phyloP scores from a whole-genome alignment of 2,888 invertebrate genomes.

The Cheilosia variabilis region DNA sequence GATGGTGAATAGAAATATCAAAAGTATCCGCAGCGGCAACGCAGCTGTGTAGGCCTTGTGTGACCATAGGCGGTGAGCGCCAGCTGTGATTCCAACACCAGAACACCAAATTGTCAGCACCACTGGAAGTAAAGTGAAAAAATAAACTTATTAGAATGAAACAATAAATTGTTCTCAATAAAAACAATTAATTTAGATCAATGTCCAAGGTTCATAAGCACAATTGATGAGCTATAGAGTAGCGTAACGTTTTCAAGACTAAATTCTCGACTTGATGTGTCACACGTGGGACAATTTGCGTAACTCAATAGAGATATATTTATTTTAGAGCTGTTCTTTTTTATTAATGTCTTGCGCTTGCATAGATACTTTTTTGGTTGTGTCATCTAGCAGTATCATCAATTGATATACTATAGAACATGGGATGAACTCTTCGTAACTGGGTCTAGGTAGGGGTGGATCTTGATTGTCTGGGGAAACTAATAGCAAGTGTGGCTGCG shows the following conservation, averaged over 20 bases:
- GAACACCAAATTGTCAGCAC: slow-evolving; percentile 87
- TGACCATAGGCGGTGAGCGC: slow-evolving; percentile 92
- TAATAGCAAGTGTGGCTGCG: too few relatives aligned
- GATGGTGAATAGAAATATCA: slow-evolving; percentile 90
- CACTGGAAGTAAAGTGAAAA: slow-evolving; percentile 82
- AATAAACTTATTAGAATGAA: slow-evolving; percentile 21
- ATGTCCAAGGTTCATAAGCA: slow-evolving; percentile 44
- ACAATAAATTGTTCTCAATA: slow-evolving; percentile 53
- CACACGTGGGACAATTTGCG: slow-evolving; percentile 44
- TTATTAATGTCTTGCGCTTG: neutral
- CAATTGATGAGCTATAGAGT: slow-evolving; percentile 23
- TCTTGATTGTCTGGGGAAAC: too few relatives aligned
- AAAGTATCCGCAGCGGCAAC: slow-evolving; percentile 87
- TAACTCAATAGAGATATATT: neutral
- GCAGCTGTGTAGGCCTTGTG: slow-evolving; percentile 91
- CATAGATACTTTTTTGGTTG: neutral
- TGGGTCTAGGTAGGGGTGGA: too few relatives aligned
- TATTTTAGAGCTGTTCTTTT: neutral
- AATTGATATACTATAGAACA: too few relatives aligned
- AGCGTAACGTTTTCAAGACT: neutral
- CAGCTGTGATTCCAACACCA: slow-evolving; percentile 93
- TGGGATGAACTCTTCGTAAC: too few relatives aligned
- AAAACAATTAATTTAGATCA: slow-evolving; percentile 58
- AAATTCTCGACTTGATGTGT: slow-evolving; percentile 35
- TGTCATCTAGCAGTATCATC: neutral